Base-by-base conservation (phyloP, 2,888 invertebrate species). In the Folsomia candida region DNA sequence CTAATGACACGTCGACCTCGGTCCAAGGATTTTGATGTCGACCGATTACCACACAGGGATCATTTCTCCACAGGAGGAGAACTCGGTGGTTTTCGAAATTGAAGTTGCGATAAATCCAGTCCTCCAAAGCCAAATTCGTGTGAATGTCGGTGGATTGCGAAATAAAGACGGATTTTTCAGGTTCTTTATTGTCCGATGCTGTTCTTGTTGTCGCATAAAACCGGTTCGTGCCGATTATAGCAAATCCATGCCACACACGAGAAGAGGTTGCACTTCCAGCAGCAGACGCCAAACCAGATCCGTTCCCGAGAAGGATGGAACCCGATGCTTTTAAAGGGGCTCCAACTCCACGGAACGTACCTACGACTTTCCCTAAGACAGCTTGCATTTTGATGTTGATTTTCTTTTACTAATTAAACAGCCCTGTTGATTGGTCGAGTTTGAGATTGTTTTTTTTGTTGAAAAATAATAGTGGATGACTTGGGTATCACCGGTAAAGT, bases 21-120 rank as follows among this genome's bases (percentile, higher is more conserved):
- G 90, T 83, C 91, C 97, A 99, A 0, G 97, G 95, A 84, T 99
- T 99, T 84, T 98, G 98, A 84, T 97, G 94, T 70, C 94, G 88
- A 4, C 99, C 99, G 82, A 98, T 90, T 3, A 99, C 97, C 67
- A 99, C 93, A 82, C 94, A 92, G 0, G 97, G 97, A 78, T 90
- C 88, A 83, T 97, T 99, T 67, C 90, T 88, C 95, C 97, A 98
- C 69, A 98, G 85, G 84, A 97, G 87, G 82, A 98, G 85, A 1
- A 96, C 87, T 83, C 94, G 92, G 82, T 92, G 91, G 72, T 90
- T 88, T 3, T 87, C 86, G 80, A 96, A 92, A 83, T 94, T 89
- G 83, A 89, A 90, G 82, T 96, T 91, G 68, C 88, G 89, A 84
- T 95, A 97, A 81, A 98, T 86, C 96, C 97, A 97, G 83, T 97